Evolutionary conservation across 2,797 vertebrate genomes (phyloP), one percentile per base, ranked within the genome.

Genomic region (Pangasius sanitwongsei): DNA sequence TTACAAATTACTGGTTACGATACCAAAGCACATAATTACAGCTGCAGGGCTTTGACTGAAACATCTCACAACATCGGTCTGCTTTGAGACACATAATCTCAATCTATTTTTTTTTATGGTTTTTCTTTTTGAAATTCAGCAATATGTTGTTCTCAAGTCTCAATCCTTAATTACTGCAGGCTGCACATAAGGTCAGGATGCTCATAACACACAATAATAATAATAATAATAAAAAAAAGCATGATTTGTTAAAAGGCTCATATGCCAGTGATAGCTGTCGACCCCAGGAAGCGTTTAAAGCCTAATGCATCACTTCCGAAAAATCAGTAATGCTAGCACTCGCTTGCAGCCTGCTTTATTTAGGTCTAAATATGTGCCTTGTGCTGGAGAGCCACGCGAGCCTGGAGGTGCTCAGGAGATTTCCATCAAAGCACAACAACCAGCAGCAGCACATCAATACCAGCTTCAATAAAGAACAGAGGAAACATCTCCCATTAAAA

Each of bases 401-500:
- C 84, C 90, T 87, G 69, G 57, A 87, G 89, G 89, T 90, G 59
- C 69, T 53, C 78, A 5, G 77, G 77, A 90, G 83, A 85, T 86
- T 92, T 91, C 72, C 61, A 86, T 86, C 84, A 89, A 89, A 86
- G 83, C n/a, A 81, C 72, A 80, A 85, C 72, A 69, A 78, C 83
- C 59, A 82, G 78, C 34, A 41, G 84, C n/a, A 53, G 75, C 69
- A 88, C 87, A 92, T 89, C 77, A 86, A 86, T 88, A 90, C 83
- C 83, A 88, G 89, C 87, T 75, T 72, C 87, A 80, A 87, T 89
- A 89, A 88, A 89, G 88, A 72, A 88, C 81, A 89, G 48, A 80
- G 78, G 85, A 90, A 83, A 90, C 37, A 87, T 75, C 80, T 82
- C 65, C 55, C 31, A 80, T 88, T 88, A 78, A 85, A 84, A 85